Evolutionary conservation across 2,888 invertebrate genomes (phyloP), one percentile per base, ranked within the genome.

Genomic region (Laothoe populi): DNA sequence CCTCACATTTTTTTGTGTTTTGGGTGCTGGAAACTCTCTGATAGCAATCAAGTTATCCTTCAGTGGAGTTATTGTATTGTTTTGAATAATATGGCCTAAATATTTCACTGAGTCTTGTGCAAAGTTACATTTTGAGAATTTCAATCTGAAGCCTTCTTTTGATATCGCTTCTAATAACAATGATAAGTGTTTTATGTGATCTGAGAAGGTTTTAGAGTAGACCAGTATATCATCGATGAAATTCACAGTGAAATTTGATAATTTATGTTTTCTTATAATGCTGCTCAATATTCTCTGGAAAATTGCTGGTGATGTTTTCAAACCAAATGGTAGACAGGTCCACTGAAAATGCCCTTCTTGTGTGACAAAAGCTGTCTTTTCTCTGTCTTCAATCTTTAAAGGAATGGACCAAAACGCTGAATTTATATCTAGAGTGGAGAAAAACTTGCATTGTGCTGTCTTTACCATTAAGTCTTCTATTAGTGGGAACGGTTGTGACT

Each of bases 341-440:
- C n/a, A n/a, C n/a, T n/a, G n/a, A n/a, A n/a, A n/a, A n/a, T n/a
- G n/a, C n/a, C n/a, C n/a, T n/a, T n/a, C n/a, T n/a, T n/a, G n/a
- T n/a, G n/a, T n/a, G n/a, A n/a, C n/a, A n/a, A n/a, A n/a, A n/a
- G n/a, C 80, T 4, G 78, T 79, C 66, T 83, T 84, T 0, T 74
- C 11, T 68, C 73, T 77, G 60, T 82, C 80, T 71, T 77, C 63
- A 24, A 78, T 70, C 66, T 64, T 57, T 59, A 83, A 62, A 8
- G 83, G 81, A 35, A 83, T 83, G 81, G 78, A 40, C 83, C 84
- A 84, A 66, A 86, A 84, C 44, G 82, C 82, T 21, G 81, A 82
- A 64, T 83, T 83, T 65, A 83, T 73, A 62, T 82, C 81, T 0
- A 82, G 49, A 26, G 73, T 77, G 24, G 81, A 63, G 60, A 77